Percentiles rank a stretch among this genome's conserved stretches.
Evolutionary conservation across 2,113 vertebrate species (phyloP).

Genomic region (Corythornis madagascariensis): DNA sequence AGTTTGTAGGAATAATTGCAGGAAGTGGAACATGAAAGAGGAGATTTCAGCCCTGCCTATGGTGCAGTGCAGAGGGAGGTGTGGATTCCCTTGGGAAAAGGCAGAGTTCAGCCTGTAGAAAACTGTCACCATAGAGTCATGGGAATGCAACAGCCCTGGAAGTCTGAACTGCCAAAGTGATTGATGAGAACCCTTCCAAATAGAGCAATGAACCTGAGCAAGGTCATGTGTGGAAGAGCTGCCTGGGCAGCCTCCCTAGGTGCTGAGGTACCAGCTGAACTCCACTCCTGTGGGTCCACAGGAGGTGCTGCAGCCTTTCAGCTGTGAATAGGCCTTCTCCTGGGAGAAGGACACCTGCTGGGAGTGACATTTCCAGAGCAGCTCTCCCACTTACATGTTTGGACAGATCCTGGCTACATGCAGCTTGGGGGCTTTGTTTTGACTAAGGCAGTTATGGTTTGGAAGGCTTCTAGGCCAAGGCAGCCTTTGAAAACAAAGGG

Average conservation of each 20-base stretch:
- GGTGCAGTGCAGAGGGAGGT: not conserved
- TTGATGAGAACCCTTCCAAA: not conserved
- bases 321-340: not conserved
- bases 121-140: fast-evolving
- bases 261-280: not conserved
- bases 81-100: not conserved
- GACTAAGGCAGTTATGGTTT: not conserved
- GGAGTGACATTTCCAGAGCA: not conserved
- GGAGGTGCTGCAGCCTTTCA: not conserved
- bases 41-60: not conserved
- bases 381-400: not conserved
- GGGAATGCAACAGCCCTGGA: not conserved
- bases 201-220: not conserved
- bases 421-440: not conserved
- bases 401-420: not conserved
- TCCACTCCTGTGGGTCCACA: not conserved
- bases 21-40: not conserved
- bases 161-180: not conserved
- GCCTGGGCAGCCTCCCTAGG: not conserved
- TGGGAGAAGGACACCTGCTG: not conserved
- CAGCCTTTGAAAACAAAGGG: slow-evolving; percentile 24
- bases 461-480: not conserved
- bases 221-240: not conserved
- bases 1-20: not conserved
- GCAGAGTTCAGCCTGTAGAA: not conserved